Evolutionary conservation across 2,888 invertebrate genomes (phyloP).

Genomic region (Halictus quadricinctus): DNA sequence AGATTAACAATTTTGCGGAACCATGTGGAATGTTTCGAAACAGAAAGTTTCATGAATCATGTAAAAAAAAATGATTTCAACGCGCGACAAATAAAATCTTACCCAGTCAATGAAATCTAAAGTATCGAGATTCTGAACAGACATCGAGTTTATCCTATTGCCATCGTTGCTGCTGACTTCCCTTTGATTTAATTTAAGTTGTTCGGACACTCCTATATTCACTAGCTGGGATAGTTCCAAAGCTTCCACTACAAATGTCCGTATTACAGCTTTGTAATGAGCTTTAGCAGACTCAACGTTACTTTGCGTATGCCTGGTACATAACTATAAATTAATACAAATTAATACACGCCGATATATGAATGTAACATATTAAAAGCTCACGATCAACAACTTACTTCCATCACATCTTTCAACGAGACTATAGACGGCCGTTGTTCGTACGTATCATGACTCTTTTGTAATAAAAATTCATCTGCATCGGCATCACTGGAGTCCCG

Average conservation of each 20-base stretch:
- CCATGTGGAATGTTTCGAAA: neutral
- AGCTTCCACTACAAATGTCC: conserved; percentile 95
- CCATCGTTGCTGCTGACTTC: conserved; percentile 84
- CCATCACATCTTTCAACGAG: conserved; percentile 85
- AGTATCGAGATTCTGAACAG: conserved; percentile 89
- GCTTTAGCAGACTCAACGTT: conserved; percentile 86
- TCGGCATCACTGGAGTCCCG: conserved; percentile 90
- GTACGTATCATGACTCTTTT: conserved; percentile 64
- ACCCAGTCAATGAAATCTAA: conserved; percentile 96
- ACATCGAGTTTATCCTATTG: conserved; percentile 85
- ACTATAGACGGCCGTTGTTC: conserved; percentile 77
- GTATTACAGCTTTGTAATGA: conserved; percentile 96
- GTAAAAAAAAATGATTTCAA: neutral
- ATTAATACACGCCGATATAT: conserved; percentile 1
- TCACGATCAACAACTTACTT: conserved; percentile 82
- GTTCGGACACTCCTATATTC: conserved; percentile 88
- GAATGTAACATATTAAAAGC: neutral
- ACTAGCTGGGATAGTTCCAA: conserved; percentile 95
- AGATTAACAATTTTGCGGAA: neutral
- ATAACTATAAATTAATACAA: conserved; percentile 81
- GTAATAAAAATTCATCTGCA: conserved; percentile 71
- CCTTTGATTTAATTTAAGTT: conserved; percentile 81
- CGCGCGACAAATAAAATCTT: conserved; percentile 74
- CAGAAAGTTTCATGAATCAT: conserved; percentile 1
- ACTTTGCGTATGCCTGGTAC: conserved; percentile 83